Percentiles rank a stretch among this genome's conserved stretches.
Evolutionary conservation across 2,888 invertebrate species (phyloP).

Genomic region (Cephus rjabovi): DNA sequence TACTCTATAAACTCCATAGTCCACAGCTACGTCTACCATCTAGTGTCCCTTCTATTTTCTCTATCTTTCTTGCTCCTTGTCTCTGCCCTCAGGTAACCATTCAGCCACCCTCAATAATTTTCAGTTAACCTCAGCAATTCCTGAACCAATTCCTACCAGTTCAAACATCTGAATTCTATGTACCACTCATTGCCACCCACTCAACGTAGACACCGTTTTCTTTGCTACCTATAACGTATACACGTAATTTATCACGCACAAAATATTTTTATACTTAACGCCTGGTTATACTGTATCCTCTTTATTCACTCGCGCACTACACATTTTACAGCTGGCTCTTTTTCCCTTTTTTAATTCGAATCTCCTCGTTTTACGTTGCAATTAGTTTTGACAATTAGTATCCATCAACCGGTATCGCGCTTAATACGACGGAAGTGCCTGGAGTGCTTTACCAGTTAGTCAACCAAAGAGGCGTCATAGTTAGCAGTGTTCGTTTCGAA

Average conservation of each 20-base stretch:
- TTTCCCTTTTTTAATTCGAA: neutral
- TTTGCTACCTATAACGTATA: neutral
- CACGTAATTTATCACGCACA: neutral
- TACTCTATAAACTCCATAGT: neutral
- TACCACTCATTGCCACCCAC: neutral
- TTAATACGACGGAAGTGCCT: neutral
- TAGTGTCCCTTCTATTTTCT: conserved; percentile 6
- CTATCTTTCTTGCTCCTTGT: conserved; percentile 4
- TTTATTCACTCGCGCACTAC: neutral
- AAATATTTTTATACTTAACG: too few relatives aligned
- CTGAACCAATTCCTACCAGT: neutral
- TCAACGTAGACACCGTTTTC: neutral
- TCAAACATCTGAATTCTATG: neutral
- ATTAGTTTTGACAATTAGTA: neutral
- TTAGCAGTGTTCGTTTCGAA: neutral
- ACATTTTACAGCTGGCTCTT: neutral
- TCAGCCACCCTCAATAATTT: neutral
- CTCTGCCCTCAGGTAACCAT: conserved; percentile 10
- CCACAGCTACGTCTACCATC: neutral
- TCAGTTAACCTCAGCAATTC: neutral
- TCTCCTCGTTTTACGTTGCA: neutral
- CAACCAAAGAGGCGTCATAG: neutral
- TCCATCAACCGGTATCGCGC: neutral
- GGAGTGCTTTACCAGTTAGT: neutral
- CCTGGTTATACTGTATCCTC: neutral